phyloP scores from a whole-genome alignment of 2,113 vertebrate genomes.

The Brevimyrus niger region DNA sequence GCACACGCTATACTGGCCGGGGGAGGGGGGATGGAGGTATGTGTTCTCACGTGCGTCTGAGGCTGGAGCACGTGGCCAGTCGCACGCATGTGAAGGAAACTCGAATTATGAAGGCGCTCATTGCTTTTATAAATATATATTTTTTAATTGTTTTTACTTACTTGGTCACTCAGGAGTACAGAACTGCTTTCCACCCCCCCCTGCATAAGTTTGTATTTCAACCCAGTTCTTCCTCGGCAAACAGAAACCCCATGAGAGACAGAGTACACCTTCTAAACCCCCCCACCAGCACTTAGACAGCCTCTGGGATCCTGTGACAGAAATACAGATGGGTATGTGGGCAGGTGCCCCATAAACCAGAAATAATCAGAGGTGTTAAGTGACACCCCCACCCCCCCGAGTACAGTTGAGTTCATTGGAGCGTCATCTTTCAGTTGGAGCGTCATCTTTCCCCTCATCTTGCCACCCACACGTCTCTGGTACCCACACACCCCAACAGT shows the following conservation, averaged over 20 bases:
- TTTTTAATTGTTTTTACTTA: not conserved
- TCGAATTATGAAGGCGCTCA: not conserved
- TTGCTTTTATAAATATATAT: not conserved
- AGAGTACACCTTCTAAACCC: not conserved
- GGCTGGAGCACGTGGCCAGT: not conserved
- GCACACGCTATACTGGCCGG: not conserved
- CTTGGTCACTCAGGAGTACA: not conserved
- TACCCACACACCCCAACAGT: not conserved
- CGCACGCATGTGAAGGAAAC: not conserved
- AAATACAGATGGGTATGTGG: not conserved
- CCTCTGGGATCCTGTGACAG: not conserved
- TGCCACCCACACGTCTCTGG: not conserved
- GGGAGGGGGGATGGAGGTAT: no score
- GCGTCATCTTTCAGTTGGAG: not conserved
- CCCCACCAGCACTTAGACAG: not conserved
- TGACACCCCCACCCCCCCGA: not conserved
- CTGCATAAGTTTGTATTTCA: not conserved
- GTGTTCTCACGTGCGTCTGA: not conserved
- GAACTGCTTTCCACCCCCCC: not conserved
- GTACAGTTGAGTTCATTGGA: not conserved
- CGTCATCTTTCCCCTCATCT: not conserved
- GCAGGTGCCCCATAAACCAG: not conserved
- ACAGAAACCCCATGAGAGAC: not conserved
- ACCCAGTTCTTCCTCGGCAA: not conserved
- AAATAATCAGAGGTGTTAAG: not conserved